These are phyloP conservation scores for Sorex araneus DNA, from an alignment of 2,113 vertebrate genomes.

Conservation along the genomic window DNA sequence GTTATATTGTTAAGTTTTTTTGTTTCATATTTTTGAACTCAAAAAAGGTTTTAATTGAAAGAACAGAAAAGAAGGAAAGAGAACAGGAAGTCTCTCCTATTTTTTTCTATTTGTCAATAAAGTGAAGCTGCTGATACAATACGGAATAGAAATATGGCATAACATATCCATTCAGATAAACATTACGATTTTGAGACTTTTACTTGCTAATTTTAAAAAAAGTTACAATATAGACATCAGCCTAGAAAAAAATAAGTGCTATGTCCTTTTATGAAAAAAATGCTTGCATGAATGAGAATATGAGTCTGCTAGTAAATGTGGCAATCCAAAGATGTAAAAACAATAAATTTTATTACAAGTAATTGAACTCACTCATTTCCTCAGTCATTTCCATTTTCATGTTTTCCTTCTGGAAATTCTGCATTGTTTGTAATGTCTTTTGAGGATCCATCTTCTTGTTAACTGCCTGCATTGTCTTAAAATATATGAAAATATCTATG, in stretches of 20 bases:
- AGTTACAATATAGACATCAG: not conserved
- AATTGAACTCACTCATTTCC: constrained; percentile 95
- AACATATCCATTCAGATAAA: constrained; percentile 21
- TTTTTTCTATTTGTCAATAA: constrained; percentile 23
- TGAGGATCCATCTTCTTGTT: constrained; percentile 99
- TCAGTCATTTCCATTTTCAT: constrained; percentile 99
- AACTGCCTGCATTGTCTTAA: constrained; percentile 97
- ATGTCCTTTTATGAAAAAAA: not conserved
- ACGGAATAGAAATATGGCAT: not conserved
- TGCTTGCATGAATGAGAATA: constrained; percentile 17
- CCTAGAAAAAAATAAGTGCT: not conserved
- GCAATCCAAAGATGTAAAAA: constrained; percentile 33
- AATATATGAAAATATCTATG: constrained; percentile 56
- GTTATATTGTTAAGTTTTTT: not conserved
- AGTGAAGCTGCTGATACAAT: not conserved
- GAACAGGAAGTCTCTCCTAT: not conserved
- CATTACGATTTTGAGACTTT: not conserved
- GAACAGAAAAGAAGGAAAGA: not conserved
- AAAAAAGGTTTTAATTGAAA: not conserved
- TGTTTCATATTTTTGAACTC: not conserved
- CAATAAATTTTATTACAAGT: not conserved
- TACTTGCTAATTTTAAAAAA: not conserved
- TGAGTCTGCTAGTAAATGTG: not conserved
- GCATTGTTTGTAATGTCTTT: constrained; percentile 98
- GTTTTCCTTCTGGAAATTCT: constrained; percentile 99